These are phyloP conservation scores for Amazona guildingii DNA, from an alignment of 2,113 vertebrate species.

Conservation along the genomic window DNA sequence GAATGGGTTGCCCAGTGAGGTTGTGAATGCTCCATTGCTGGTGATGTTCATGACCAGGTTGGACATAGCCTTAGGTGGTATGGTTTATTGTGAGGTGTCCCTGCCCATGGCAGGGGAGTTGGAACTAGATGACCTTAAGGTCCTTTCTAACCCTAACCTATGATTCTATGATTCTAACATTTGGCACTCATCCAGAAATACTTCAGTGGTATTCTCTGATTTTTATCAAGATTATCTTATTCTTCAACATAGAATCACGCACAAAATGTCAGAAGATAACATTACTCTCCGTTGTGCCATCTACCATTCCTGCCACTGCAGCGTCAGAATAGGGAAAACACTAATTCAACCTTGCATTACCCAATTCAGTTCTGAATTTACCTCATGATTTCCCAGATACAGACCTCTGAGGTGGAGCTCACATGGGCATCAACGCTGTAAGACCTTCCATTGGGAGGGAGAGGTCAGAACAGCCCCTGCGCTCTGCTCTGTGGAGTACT, in stretches of 20 bases:
- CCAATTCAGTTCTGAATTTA: not conserved
- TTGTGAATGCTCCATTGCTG: too few species aligned
- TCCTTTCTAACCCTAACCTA: too few species aligned
- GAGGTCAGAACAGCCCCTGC: not conserved
- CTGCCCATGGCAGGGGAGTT: too few species aligned
- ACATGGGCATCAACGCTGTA: not conserved
- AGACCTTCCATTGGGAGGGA: not conserved
- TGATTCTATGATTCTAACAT: not conserved
- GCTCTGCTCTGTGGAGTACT: fast-evolving
- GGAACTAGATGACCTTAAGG: too few species aligned
- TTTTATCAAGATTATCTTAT: not conserved
- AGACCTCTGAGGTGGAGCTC: not conserved
- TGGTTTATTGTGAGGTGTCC: too few species aligned
- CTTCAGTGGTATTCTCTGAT: not conserved
- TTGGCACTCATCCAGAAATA: not conserved
- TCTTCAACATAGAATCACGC: not conserved
- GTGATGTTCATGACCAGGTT: too few species aligned
- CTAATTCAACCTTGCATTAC: not conserved
- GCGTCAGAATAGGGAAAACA: not conserved
- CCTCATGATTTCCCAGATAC: not conserved
- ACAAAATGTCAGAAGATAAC: not conserved
- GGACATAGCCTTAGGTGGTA: too few species aligned
- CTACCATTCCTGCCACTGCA: not conserved
- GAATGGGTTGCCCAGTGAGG: too few species aligned
- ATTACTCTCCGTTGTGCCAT: not conserved